Conservation (phyloP, 1,140 invertebrate species). For the Nomia melanderi region DNA sequence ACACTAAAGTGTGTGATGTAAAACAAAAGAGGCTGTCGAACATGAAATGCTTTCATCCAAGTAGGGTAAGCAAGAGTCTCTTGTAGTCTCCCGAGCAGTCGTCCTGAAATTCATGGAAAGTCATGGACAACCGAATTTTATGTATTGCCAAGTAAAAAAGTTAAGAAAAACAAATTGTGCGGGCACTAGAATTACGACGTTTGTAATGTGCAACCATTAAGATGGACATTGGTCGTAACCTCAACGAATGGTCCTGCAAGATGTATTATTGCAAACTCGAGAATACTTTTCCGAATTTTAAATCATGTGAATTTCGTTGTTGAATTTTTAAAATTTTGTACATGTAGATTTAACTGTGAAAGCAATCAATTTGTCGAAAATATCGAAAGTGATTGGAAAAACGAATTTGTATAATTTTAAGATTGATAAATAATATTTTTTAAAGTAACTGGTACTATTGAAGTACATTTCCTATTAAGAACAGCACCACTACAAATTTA, state of each 20-base stretch:
- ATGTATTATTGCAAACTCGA: too few relatives aligned
- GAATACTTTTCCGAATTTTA: too few relatives aligned
- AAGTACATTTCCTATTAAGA: too few relatives aligned
- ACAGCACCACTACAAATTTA: too few relatives aligned
- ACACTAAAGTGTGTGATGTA: constrained; percentile 52
- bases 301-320: too few relatives aligned
- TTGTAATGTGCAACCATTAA: background rate
- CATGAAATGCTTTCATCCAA: constrained; percentile 83
- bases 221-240: background rate
- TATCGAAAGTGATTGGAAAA: too few relatives aligned
- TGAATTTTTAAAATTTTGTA: too few relatives aligned
- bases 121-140: constrained; percentile 53
- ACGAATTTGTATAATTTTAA: too few relatives aligned
- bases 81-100: constrained; percentile 97
- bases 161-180: constrained; percentile 6
- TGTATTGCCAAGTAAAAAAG: constrained; percentile 1
- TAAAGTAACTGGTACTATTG: too few relatives aligned
- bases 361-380: too few relatives aligned
- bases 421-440: too few relatives aligned
- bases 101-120: constrained; percentile 84
- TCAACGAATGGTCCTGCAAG: background rate
- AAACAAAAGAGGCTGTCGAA: constrained; percentile 51
- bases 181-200: constrained; percentile 28
- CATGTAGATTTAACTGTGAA: too few relatives aligned
- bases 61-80: constrained; percentile 91